A percentile compares a stretch with the other conserved stretches of the same genome.
Conservation (phyloP, 2,797 vertebrate genomes). For the Graptemys geographica region DNA sequence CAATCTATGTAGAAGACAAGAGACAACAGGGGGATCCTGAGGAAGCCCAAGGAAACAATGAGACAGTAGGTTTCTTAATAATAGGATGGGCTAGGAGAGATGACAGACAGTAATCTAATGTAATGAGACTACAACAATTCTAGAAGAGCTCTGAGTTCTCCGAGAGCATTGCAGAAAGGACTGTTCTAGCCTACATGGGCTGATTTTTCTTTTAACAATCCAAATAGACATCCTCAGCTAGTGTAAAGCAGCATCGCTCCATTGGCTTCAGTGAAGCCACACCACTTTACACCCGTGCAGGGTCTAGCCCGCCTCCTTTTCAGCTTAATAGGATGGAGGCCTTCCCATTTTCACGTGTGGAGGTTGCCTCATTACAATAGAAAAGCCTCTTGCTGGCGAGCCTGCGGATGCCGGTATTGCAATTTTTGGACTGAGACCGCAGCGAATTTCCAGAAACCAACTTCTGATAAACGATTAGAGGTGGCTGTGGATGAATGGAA, state of each 20-base stretch:
- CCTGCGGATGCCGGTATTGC: neutral
- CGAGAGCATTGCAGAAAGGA: neutral
- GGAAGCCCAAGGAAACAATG: neutral
- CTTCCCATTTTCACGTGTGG: neutral
- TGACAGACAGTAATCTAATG: neutral
- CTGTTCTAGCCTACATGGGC: neutral
- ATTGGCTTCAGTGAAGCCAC: neutral
- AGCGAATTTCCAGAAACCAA: neutral
- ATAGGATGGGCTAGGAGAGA: neutral
- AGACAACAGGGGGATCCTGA: neutral
- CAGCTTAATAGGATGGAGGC: neutral
- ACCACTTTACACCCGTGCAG: neutral
- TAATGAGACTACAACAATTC: neutral
- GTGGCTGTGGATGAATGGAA: neutral
- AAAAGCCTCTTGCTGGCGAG: neutral
- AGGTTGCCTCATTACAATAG: neutral
- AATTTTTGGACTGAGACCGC: neutral
- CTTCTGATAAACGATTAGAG: neutral
- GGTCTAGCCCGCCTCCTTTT: neutral
- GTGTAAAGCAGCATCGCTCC: neutral
- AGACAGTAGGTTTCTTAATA: neutral
- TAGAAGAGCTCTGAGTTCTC: neutral
- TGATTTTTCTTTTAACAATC: neutral
- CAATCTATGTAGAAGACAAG: neutral
- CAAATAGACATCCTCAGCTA: neutral